Percentiles rank a stretch among this genome's conserved stretches.
Conservation (phyloP, 53 echinoderm and acorn worm species). For the Zoroaster sp. region DNA sequence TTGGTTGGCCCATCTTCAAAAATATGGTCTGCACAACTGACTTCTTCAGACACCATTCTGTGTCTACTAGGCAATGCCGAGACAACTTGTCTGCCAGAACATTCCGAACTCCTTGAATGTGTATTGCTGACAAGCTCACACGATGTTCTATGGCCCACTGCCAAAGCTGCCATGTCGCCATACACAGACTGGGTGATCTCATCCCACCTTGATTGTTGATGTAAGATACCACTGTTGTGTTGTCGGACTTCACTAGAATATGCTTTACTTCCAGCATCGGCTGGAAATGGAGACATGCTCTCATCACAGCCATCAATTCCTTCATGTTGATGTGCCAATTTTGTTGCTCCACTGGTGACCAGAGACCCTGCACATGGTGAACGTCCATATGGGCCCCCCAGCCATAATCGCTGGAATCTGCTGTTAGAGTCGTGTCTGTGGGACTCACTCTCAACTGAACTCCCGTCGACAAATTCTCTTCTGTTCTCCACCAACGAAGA, state of each 20-base stretch:
- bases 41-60: not conserved
- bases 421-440: not conserved
- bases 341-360: not conserved
- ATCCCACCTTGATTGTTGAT: conserved; percentile 9
- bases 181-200: conserved; percentile 3
- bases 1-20: not conserved
- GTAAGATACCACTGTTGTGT: conserved; percentile 6
- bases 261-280: not conserved
- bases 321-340: conserved; percentile 18
- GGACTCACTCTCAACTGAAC: not conserved
- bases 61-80: not conserved
- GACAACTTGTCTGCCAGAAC: not conserved
- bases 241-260: not conserved
- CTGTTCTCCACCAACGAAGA: conserved; percentile 16
- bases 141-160: not conserved
- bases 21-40: not conserved
- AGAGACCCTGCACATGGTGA: not conserved
- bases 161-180: not conserved
- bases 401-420: conserved; percentile 36
- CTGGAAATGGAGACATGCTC: not conserved
- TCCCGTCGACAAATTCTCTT: not conserved
- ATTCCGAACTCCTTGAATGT: not conserved
- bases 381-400: conserved; percentile 31
- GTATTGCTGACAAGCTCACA: not conserved
- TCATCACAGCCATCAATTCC: conserved; percentile 3